Base-by-base conservation (phyloP, 2,888 invertebrate genomes). In the Noctua janthina region DNA sequence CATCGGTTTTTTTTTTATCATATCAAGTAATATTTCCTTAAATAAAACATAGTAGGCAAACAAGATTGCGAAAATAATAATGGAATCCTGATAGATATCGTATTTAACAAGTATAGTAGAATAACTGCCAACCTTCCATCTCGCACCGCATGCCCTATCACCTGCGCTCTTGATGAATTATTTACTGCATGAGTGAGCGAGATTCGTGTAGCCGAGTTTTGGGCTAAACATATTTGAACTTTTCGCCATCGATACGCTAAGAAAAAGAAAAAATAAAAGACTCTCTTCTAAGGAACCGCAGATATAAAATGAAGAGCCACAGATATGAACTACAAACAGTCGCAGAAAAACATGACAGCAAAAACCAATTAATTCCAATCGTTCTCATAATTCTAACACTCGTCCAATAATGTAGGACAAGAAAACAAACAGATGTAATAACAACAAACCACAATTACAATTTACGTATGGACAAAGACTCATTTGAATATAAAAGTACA, bases 401-500 rank as follows among this genome's bases (percentile, higher is more conserved):
- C 20, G 87, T 91, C 87, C 83, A 91, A 91, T 90, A 90, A 90
- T 87, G 71, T 74, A 69, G 76, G 49, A 86, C 86, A 83, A 83
- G 67, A 78, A 78, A 85, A 82, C 67, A 77, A 76, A 87, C 85
- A 88, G 54, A 87, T 87, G 85, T 82, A 90, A 89, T 85, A 89
- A 89, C 84, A 87, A 91, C 91, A 91, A 84, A 89, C 74, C 82
- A 90, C 84, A 90, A 90, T 89, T 69, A 90, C 89, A 83, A 91
- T 91, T 91, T 89, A 90, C 88, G 85, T 89, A 90, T 90, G 92
- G 91, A 96, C 96, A 95, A 95, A 95, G 94, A 74, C 92, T 95
- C 88, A 95, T 96, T 96, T 96, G 93, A 96, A 96, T 96, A 96
- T 93, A 92, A 91, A 93, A 92, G 91, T 93, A 85, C 87, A 87